Evolutionary conservation across 35 echinoderm and acorn worm genomes (phyloP).

Genomic region (Lytechinus pictus): DNA sequence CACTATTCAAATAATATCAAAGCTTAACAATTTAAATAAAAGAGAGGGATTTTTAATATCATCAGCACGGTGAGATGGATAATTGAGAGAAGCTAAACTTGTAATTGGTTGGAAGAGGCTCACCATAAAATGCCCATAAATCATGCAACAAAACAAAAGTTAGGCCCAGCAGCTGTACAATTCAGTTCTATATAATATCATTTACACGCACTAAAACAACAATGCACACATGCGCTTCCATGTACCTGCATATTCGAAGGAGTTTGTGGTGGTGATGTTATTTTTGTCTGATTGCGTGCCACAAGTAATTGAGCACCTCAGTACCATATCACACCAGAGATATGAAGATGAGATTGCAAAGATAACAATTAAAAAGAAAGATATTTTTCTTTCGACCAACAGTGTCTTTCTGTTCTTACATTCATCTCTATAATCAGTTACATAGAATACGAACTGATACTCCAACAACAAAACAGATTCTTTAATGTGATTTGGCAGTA

Average conservation of each 20-base stretch:
- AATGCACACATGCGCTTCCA: background rate
- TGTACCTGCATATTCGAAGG: background rate
- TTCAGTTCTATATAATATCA: background rate
- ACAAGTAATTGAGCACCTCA: slow-evolving; percentile 11
- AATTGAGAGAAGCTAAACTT: background rate
- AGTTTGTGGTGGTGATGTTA: background rate
- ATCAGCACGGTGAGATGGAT: background rate
- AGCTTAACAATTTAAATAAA: background rate
- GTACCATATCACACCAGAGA: background rate
- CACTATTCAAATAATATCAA: background rate
- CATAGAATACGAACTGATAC: background rate
- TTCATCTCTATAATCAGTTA: background rate
- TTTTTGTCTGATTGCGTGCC: background rate
- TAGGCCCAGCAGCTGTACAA: background rate
- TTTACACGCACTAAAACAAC: background rate
- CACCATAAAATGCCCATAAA: background rate
- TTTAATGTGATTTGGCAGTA: background rate
- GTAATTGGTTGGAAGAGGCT: background rate
- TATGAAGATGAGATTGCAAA: background rate
- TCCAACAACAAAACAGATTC: no score
- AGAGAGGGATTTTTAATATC: background rate
- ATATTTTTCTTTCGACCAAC: background rate
- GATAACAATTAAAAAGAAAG: background rate
- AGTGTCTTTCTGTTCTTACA: no score
- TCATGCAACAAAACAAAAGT: background rate